Conservation (phyloP, 2,888 invertebrate genomes). For the Pilophorus perplexus region DNA sequence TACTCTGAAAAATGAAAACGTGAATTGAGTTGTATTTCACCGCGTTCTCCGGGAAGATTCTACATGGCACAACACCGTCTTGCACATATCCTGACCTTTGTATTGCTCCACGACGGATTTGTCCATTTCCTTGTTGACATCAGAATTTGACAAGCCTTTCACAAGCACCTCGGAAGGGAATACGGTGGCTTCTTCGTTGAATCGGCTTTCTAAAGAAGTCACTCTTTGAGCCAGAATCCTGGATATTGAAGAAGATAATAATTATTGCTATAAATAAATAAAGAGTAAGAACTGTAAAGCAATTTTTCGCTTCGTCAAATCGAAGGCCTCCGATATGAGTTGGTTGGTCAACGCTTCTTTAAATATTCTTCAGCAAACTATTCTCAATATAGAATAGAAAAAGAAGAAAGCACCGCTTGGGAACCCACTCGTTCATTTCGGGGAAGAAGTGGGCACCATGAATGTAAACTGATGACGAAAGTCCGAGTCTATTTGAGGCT, state of each 20-base stretch:
- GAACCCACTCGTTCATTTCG: too few species aligned
- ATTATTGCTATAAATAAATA: neutral
- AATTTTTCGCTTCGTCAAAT: neutral
- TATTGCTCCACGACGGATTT: slow-evolving; percentile 27
- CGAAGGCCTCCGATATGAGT: too few species aligned
- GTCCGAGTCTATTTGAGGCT: too few species aligned
- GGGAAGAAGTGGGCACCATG: too few species aligned
- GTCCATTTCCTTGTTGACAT: slow-evolving; percentile 33
- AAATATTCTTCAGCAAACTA: neutral
- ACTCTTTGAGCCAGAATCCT: slow-evolving; percentile 79
- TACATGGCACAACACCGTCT: too few species aligned
- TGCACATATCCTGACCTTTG: slow-evolving; percentile 24
- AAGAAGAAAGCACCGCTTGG: too few species aligned
- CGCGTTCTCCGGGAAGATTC: too few species aligned
- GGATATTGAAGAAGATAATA: slow-evolving; percentile 13
- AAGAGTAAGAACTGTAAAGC: neutral
- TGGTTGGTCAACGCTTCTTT: too few species aligned
- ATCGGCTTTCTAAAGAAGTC: slow-evolving; percentile 74
- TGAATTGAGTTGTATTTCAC: too few species aligned
- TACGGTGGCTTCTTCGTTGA: slow-evolving; percentile 62
- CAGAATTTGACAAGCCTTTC: slow-evolving; percentile 58
- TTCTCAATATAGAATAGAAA: neutral
- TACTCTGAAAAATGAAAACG: slow-evolving; percentile 4
- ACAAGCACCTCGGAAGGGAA: slow-evolving; percentile 67
- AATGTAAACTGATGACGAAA: too few species aligned